Base-by-base conservation (phyloP, 2,113 vertebrate genomes). In the Chitala chitala region DNA sequence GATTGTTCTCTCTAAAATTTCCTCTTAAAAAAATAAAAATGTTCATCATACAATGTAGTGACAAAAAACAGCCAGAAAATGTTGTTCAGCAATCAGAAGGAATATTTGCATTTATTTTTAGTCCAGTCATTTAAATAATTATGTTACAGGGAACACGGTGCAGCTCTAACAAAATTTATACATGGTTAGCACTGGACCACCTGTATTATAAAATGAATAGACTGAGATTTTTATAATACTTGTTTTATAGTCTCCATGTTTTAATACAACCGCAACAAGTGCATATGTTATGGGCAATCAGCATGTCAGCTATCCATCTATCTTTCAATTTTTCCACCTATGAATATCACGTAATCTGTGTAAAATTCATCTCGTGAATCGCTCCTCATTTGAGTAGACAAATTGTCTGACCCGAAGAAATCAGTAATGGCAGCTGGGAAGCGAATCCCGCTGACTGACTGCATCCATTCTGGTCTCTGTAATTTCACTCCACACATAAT, bases 401-500 rank as follows among this genome's bases (percentile, higher is more conserved):
- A 82, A 82, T 84, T 78, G 75, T 78, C 75, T 64, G 77, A 73
- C 75, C 75, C 77, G 70, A 20, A 72, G 79, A 76, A 68, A 36
- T 77, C 76, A 81, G 85, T 86, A 83, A 86, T 87, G 83, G 82
- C 85, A 78, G 73, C 76, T 86, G 78, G 79, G 55, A 82, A 54
- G 79, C 36, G 72, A 82, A 72, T 77, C 59, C 81, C 80, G 84
- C 83, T 87, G 85, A 88, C 79, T 63, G 71, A 69, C 77, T 73
- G 82, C 77, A 78, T 82, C 81, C 82, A 79, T 88, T 89, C 68
- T 82, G 72, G 75, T 51, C 58, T 7, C 70, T 83, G 48, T 87
- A 84, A 88, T 89, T 88, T 86, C 84, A 82, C 87, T 84, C 74
- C 80, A 81, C 64, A 78, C 85, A 82, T 80, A 85, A 86, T 86